A percentile compares a stretch with the other conserved stretches of the same genome.
phyloP scores from a whole-genome alignment of 2,888 invertebrate genomes.

The Vannuccia rotundouncinata region DNA sequence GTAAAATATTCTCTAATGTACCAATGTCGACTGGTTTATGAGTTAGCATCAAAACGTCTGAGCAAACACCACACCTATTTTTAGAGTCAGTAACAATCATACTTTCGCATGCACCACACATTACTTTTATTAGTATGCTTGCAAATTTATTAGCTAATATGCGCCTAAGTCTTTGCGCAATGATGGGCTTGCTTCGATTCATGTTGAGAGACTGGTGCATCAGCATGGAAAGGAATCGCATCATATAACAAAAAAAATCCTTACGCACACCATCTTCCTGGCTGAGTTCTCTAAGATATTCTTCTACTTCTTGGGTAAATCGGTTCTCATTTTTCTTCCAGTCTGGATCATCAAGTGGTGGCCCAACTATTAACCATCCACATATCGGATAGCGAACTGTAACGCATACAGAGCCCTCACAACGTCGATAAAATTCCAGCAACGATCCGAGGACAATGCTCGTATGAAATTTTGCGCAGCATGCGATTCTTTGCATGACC shows the following conservation, averaged over 20 bases:
- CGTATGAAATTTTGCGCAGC: slow-evolving; percentile 18
- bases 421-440: slow-evolving; percentile 23
- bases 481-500: slow-evolving; percentile 25
- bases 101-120: background rate
- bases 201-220: slow-evolving; percentile 15
- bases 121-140: slow-evolving; percentile 13
- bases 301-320: slow-evolving; percentile 21
- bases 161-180: slow-evolving; percentile 21
- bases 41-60: background rate
- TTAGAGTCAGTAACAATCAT: background rate
- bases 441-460: slow-evolving; percentile 24
- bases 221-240: slow-evolving; percentile 25
- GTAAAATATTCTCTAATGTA: background rate
- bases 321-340: slow-evolving; percentile 27
- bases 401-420: slow-evolving; percentile 21
- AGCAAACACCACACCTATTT: background rate
- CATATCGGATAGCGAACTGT: slow-evolving; percentile 25
- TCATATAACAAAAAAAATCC: slow-evolving; percentile 34
- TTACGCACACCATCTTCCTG: slow-evolving; percentile 27
- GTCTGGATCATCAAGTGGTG: slow-evolving; percentile 10
- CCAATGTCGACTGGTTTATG: background rate
- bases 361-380: slow-evolving; percentile 29
- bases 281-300: slow-evolving; percentile 24
- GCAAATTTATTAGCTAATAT: slow-evolving; percentile 25
- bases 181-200: slow-evolving; percentile 20